These are phyloP conservation scores for Anolis apletophallus DNA, from an alignment of 2,797 vertebrate species.

Conservation along the genomic window DNA sequence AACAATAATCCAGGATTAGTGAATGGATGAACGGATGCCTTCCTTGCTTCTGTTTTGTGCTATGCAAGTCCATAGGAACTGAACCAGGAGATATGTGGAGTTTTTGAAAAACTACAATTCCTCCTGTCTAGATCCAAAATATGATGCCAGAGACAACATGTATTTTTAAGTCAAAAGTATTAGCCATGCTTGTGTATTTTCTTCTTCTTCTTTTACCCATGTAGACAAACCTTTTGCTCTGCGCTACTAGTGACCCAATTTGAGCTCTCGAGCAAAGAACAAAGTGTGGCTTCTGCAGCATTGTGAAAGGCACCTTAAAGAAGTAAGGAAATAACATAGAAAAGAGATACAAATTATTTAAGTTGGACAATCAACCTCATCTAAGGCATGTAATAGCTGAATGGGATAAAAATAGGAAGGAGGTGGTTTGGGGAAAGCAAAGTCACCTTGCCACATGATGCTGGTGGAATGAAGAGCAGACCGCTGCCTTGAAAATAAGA, in stretches of 20 bases:
- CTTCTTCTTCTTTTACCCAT: neutral
- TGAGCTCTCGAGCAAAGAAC: neutral
- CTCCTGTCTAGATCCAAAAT: neutral
- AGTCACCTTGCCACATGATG: neutral
- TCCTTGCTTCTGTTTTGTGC: neutral
- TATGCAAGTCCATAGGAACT: neutral
- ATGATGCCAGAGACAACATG: neutral
- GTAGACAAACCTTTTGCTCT: neutral
- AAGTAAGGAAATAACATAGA: neutral
- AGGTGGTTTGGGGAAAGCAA: neutral
- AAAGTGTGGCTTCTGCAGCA: neutral
- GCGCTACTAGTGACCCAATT: slow-evolving; percentile 13
- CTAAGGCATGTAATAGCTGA: neutral
- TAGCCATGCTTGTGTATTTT: too few relatives aligned
- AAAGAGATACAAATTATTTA: neutral
- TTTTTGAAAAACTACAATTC: too few relatives aligned
- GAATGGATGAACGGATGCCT: neutral
- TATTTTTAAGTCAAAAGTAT: neutral
- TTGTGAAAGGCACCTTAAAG: neutral
- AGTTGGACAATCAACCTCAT: neutral
- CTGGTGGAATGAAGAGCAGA: neutral
- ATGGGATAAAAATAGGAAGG: slow-evolving; percentile 6
- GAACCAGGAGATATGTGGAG: neutral
- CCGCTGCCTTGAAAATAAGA: neutral
- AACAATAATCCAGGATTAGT: neutral